Percentiles rank a stretch among this genome's conserved stretches.
These are phyloP conservation scores for Drosophila imparisetae DNA, from an alignment of 2,888 invertebrate genomes.

Conservation along the genomic window DNA sequence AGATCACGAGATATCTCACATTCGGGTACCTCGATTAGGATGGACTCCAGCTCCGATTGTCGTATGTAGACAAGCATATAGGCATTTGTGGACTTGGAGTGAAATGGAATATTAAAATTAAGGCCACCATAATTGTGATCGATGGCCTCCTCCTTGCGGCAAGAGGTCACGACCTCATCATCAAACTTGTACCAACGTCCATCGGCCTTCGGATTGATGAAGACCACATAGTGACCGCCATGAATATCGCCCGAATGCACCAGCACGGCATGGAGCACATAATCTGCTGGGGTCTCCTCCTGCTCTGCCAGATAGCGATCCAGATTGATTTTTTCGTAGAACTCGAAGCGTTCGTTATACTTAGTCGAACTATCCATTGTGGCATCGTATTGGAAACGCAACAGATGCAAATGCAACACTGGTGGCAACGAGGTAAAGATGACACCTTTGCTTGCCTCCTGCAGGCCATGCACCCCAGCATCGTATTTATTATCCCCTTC, in stretches of 20 bases:
- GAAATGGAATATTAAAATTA: constrained; percentile 94
- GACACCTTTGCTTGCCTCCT: constrained; percentile 99
- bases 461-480: constrained; percentile 96
- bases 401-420: constrained; percentile 97
- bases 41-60: constrained; percentile 93
- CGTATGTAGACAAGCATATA: constrained; percentile 99
- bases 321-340: constrained; percentile 96
- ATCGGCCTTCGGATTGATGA: constrained; percentile 98
- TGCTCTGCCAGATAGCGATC: constrained; percentile 90
- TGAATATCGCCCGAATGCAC: constrained; percentile 99
- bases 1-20: constrained; percentile 96
- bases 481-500: constrained; percentile 99
- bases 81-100: constrained; percentile 98
- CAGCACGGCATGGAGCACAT: constrained; percentile 97
- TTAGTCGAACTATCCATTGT: constrained; percentile 98
- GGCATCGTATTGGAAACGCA: constrained; percentile 99
- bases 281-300: constrained; percentile 89
- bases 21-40: constrained; percentile 95
- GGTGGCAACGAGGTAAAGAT: constrained; percentile 98
- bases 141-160: constrained; percentile 97
- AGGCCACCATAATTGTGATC: constrained; percentile 99
- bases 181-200: constrained; percentile 97
- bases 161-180: constrained; percentile 99
- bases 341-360: constrained; percentile 97
- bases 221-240: constrained; percentile 99